A percentile compares a stretch with the other conserved stretches of the same genome.
These are phyloP conservation scores for Ginglymostoma cirratum DNA, from an alignment of 2,113 vertebrate genomes.

Conservation along the genomic window DNA sequence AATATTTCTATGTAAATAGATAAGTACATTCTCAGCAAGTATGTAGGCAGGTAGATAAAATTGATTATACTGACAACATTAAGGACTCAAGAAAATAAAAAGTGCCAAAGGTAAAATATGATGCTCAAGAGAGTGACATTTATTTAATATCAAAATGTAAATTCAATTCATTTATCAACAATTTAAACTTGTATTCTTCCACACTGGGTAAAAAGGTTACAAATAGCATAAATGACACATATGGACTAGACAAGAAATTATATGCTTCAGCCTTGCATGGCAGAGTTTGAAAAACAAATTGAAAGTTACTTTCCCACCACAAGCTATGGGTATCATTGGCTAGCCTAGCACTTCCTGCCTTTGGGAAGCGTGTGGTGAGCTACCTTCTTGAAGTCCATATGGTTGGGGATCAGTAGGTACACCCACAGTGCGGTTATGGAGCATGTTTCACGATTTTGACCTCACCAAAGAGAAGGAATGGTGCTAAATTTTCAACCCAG, in stretches of 20 bases:
- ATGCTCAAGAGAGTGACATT: neutral
- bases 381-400: too few relatives aligned
- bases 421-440: too few relatives aligned
- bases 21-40: neutral
- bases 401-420: too few relatives aligned
- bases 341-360: too few relatives aligned
- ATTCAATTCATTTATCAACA: neutral
- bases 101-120: neutral
- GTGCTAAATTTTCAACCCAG: too few relatives aligned
- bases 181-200: neutral
- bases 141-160: neutral
- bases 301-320: neutral
- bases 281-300: neutral
- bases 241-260: neutral
- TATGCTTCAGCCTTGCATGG: neutral
- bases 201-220: neutral
- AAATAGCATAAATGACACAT: neutral
- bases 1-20: neutral
- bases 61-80: neutral
- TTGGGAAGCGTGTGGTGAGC: too few relatives aligned
- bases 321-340: too few relatives aligned
- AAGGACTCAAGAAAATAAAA: neutral
- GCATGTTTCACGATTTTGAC: too few relatives aligned
- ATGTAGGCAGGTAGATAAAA: neutral
- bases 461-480: too few relatives aligned